phyloP scores from a whole-genome alignment of 2,113 vertebrate species.

The Lophotis ruficrista region DNA sequence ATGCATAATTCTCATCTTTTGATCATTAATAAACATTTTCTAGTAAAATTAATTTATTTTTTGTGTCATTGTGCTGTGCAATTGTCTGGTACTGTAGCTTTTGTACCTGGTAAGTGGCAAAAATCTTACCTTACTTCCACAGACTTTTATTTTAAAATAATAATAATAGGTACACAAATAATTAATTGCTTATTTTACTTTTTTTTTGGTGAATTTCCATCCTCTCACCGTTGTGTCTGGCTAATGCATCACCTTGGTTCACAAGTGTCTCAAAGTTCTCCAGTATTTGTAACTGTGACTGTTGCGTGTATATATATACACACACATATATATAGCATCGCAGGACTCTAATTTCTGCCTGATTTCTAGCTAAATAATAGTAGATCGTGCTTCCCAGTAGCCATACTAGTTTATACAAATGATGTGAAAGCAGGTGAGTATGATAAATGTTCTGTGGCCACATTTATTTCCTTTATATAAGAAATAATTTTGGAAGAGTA shows the following conservation, averaged over 20 bases:
- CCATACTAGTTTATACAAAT: background rate
- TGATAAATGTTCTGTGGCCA: background rate
- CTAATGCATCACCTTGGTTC: background rate
- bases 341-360: background rate
- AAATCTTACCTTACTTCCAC: background rate
- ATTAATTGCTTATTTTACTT: background rate
- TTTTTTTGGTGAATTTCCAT: background rate
- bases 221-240: background rate
- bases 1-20: background rate
- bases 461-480: background rate
- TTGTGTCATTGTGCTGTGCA: background rate
- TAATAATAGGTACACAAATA: background rate
- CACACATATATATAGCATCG: background rate
- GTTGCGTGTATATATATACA: background rate
- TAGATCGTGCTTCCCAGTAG: background rate
- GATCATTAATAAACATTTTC: background rate
- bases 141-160: background rate
- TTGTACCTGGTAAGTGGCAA: background rate
- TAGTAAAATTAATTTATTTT: background rate
- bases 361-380: background rate
- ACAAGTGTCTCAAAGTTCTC: background rate
- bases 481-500: background rate
- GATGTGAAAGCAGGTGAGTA: rapidly evolving
- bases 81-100: background rate
- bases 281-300: background rate